These are phyloP conservation scores for Australoheros facetus DNA, from an alignment of 2,797 vertebrate genomes.

Conservation along the genomic window DNA sequence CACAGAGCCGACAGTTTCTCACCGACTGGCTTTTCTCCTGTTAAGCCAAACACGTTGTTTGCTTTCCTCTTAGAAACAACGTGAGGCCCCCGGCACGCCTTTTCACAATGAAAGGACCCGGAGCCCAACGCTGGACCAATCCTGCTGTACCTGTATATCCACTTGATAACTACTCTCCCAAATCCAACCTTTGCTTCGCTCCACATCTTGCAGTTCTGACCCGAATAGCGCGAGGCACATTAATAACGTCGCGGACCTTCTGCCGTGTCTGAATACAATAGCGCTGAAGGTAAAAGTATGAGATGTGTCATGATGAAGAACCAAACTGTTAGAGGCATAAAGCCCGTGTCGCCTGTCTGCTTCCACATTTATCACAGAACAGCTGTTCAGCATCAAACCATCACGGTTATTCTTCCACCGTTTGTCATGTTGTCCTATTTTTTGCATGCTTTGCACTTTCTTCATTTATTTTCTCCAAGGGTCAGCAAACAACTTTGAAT, in stretches of 20 bases:
- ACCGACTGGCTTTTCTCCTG: neutral
- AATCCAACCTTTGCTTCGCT: slow-evolving; percentile 31
- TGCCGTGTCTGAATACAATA: neutral
- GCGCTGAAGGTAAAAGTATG: neutral
- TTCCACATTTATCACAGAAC: neutral
- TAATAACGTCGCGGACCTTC: neutral
- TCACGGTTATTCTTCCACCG: neutral
- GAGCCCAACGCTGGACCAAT: slow-evolving; percentile 84
- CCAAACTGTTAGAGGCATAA: neutral
- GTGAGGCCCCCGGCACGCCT: slow-evolving; percentile 67
- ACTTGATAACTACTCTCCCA: slow-evolving; percentile 61
- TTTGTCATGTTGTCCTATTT: slow-evolving; percentile 28
- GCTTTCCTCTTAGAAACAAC: slow-evolving; percentile 80
- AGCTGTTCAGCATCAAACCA: neutral
- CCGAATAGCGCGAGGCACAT: neutral
- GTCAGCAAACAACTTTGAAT: slow-evolving; percentile 21
- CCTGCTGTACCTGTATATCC: slow-evolving; percentile 76
- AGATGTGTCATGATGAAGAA: neutral
- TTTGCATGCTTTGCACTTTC: slow-evolving; percentile 73
- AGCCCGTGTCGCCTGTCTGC: neutral
- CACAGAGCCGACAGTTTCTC: neutral
- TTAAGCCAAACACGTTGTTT: slow-evolving; percentile 25
- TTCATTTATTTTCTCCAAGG: slow-evolving; percentile 33
- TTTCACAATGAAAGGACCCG: slow-evolving; percentile 61
- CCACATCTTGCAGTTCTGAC: slow-evolving; percentile 23